phyloP scores from a whole-genome alignment of 2,888 invertebrate species.

The Hesperia comma region DNA sequence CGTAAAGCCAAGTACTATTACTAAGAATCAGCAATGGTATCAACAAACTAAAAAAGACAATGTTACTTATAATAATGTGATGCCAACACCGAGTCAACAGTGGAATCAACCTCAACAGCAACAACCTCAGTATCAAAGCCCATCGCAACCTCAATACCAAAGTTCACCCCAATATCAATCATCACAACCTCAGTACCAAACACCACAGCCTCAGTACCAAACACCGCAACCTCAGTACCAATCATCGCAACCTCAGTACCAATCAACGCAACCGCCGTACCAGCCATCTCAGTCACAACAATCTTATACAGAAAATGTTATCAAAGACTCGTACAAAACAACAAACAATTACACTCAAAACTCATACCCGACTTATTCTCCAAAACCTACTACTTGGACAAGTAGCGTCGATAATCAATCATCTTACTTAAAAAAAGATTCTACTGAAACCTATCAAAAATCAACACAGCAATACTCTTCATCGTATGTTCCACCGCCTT shows the following conservation, averaged over 20 bases:
- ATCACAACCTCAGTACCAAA: slow-evolving; percentile 49
- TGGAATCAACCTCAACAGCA: slow-evolving; percentile 47
- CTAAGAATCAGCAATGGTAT: slow-evolving; percentile 74
- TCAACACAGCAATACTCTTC: slow-evolving; percentile 67
- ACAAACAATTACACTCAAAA: slow-evolving; percentile 54
- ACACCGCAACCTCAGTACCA: slow-evolving; percentile 46
- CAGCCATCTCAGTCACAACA: slow-evolving; percentile 45
- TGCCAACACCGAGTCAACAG: slow-evolving; percentile 53
- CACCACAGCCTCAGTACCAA: slow-evolving; percentile 47
- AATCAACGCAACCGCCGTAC: slow-evolving; percentile 41
- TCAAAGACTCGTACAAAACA: slow-evolving; percentile 54
- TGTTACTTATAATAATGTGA: slow-evolving; percentile 59
- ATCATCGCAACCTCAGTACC: slow-evolving; percentile 38
- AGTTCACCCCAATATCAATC: slow-evolving; percentile 45
- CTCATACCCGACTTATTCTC: slow-evolving; percentile 59
- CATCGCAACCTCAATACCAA: slow-evolving; percentile 43
- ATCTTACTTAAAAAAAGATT: slow-evolving; percentile 57
- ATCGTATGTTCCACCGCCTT: slow-evolving; percentile 77
- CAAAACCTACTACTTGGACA: slow-evolving; percentile 65
- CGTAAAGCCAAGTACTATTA: slow-evolving; percentile 75
- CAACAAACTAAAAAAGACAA: slow-evolving; percentile 68
- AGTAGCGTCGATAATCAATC: slow-evolving; percentile 60
- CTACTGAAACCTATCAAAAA: slow-evolving; percentile 63
- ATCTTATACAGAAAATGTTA: slow-evolving; percentile 58
- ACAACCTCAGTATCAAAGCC: slow-evolving; percentile 46